These are phyloP conservation scores for Laticauda laticaudata DNA, from an alignment of 2,113 vertebrate genomes.

Conservation along the genomic window DNA sequence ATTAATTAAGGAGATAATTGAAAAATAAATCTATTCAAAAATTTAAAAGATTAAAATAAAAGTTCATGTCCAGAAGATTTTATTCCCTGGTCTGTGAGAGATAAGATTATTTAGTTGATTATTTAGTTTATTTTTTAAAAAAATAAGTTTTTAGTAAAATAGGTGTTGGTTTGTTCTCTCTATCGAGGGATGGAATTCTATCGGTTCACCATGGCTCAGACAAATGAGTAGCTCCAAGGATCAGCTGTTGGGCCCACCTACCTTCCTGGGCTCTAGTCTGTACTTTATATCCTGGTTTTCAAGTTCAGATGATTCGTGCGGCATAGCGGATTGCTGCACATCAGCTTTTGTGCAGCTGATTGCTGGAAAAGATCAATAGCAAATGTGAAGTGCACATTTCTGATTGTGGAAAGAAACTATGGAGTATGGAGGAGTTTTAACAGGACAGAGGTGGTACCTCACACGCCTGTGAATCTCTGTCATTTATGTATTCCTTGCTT, in stretches of 20 bases:
- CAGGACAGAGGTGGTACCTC: not conserved
- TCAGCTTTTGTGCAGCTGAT: too few relatives aligned
- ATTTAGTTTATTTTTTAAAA: too few relatives aligned
- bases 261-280: too few relatives aligned
- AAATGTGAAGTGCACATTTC: not conserved
- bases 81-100: not conserved
- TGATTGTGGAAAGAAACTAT: not conserved
- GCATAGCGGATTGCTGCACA: too few relatives aligned
- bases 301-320: too few relatives aligned
- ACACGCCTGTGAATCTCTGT: not conserved
- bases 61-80: not conserved
- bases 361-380: too few relatives aligned
- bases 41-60: not conserved
- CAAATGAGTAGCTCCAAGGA: too few relatives aligned
- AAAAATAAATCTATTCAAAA: not conserved
- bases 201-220: too few relatives aligned
- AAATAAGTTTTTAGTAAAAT: not conserved
- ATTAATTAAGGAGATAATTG: not conserved
- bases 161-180: not conserved
- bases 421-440: not conserved
- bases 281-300: too few relatives aligned
- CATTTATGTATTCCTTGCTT: not conserved
- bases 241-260: too few relatives aligned
- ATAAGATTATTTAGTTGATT: not conserved
- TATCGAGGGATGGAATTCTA: too few relatives aligned